Conservation (phyloP, 1,140 invertebrate species). For the Drosophila littoralis region DNA sequence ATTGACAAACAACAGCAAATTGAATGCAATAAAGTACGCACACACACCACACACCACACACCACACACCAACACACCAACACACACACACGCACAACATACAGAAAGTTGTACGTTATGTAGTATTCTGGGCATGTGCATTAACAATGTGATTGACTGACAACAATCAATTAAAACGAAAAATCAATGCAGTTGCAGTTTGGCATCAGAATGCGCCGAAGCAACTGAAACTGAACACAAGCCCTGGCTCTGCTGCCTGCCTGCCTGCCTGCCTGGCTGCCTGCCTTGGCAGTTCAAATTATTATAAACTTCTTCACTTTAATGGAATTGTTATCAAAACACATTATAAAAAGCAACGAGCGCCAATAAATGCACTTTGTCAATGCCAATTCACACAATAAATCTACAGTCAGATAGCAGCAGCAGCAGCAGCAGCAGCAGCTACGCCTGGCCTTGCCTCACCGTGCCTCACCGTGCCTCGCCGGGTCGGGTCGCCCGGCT, state of each 20-base stretch:
- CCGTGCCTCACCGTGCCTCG: background rate
- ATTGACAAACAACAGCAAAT: conserved; percentile 81
- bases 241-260: background rate
- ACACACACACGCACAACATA: conserved; percentile 5
- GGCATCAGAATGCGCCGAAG: conserved; percentile 48
- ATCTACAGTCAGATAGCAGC: conserved; percentile 76
- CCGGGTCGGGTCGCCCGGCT: background rate
- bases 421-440: background rate
- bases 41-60: conserved; percentile 11
- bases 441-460: background rate
- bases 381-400: conserved; percentile 82
- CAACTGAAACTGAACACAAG: conserved; percentile 34
- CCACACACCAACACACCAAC: conserved; percentile 34
- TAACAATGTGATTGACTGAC: conserved; percentile 79
- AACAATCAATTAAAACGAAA: conserved; percentile 76
- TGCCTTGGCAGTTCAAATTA: conserved; percentile 61
- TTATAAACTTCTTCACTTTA: conserved; percentile 82
- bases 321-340: conserved; percentile 82
- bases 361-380: conserved; percentile 80
- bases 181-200: conserved; percentile 60
- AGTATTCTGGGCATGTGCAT: conserved; percentile 66
- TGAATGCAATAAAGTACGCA: conserved; percentile 76
- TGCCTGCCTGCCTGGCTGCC: background rate
- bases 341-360: conserved; percentile 72
- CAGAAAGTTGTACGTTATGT: conserved; percentile 19